Evolutionary conservation across 2,113 vertebrate genomes (phyloP).

Genomic region (Chaetodon auriga): DNA sequence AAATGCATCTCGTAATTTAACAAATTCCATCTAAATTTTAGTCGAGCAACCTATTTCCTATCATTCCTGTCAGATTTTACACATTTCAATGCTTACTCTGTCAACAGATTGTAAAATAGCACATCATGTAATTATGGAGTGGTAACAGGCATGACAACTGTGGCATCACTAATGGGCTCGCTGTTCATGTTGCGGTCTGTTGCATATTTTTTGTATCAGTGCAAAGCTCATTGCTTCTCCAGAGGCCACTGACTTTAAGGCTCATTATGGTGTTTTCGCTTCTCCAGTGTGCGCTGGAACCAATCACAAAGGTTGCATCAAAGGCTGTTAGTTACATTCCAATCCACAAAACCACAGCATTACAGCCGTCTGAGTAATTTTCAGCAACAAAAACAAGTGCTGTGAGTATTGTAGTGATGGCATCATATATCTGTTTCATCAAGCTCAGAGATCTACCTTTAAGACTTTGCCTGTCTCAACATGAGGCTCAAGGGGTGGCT

Average conservation of each 20-base stretch:
- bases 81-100: slow-evolving; percentile 15
- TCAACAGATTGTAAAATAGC: slow-evolving; percentile 32
- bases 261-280: slow-evolving; percentile 2
- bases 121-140: slow-evolving; percentile 21
- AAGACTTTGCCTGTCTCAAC: background rate
- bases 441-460: background rate
- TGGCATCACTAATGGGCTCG: slow-evolving; percentile 50
- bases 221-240: slow-evolving; percentile 3
- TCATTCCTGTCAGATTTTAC: slow-evolving; percentile 3
- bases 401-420: too few relatives aligned
- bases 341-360: background rate
- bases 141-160: slow-evolving; percentile 22
- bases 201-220: slow-evolving; percentile 1
- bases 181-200: slow-evolving; percentile 8
- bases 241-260: background rate
- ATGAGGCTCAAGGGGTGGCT: too few relatives aligned
- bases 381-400: too few relatives aligned
- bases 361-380: background rate
- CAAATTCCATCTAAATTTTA: slow-evolving; percentile 19
- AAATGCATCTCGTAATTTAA: slow-evolving; percentile 7
- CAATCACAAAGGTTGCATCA: background rate
- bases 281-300: background rate
- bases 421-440: background rate
- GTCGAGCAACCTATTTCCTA: slow-evolving; percentile 30
- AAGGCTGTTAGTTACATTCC: background rate